phyloP scores from a whole-genome alignment of 1,140 invertebrate species.

The Plutomurus gul region DNA sequence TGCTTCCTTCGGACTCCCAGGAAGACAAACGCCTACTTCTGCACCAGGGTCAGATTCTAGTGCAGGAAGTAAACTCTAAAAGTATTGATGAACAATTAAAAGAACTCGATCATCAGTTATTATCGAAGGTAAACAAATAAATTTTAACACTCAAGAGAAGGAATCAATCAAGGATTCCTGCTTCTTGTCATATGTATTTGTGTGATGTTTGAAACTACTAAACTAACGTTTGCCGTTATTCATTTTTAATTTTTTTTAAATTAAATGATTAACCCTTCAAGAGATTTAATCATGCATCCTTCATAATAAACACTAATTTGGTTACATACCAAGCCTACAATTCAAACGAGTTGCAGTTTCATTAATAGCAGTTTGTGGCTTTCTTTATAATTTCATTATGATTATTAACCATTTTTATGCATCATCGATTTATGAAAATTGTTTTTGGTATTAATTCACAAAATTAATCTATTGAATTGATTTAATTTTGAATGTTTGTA shows the following conservation, averaged over 20 bases:
- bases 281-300: too few species aligned
- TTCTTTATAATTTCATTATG: too few species aligned
- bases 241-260: neutral
- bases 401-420: too few species aligned
- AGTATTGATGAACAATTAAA: constrained; percentile 80
- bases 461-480: too few species aligned
- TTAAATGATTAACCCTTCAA: too few species aligned
- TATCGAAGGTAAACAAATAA: constrained; percentile 60
- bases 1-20: neutral
- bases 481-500: too few species aligned
- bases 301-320: too few species aligned
- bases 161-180: neutral
- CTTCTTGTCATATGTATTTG: neutral
- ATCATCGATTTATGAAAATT: too few species aligned
- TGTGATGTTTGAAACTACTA: constrained; percentile 41
- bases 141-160: neutral
- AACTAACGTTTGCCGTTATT: constrained; percentile 41
- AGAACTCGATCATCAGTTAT: constrained; percentile 73
- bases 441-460: too few species aligned
- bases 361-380: too few species aligned
- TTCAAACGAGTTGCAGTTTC: too few species aligned
- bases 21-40: constrained; percentile 14
- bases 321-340: too few species aligned
- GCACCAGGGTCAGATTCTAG: constrained; percentile 55
- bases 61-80: constrained; percentile 70